Percentiles rank a stretch among this genome's conserved stretches.
Evolutionary conservation across 2,888 invertebrate species (phyloP).

Genomic region (Dioctria linearis): DNA sequence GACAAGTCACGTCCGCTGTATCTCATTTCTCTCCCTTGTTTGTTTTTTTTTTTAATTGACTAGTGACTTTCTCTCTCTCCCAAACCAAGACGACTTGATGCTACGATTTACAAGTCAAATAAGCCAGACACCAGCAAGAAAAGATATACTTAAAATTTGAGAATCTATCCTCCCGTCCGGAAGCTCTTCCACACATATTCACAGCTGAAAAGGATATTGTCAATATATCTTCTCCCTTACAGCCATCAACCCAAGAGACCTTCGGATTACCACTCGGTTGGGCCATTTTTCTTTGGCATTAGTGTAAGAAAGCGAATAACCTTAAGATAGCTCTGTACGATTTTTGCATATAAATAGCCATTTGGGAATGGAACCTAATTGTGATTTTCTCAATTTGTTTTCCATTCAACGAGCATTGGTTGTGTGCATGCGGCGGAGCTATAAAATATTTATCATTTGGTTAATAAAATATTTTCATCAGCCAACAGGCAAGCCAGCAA

Average conservation of each 20-base stretch:
- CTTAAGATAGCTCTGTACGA: conserved; percentile 33
- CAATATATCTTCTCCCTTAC: conserved; percentile 45
- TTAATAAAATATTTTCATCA: conserved; percentile 52
- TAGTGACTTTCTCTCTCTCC: not conserved
- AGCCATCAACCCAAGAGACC: conserved; percentile 18
- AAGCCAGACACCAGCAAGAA: not conserved
- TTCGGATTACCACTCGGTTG: conserved; percentile 42
- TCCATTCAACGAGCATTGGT: conserved; percentile 58
- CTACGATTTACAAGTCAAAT: not conserved
- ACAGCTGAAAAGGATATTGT: conserved; percentile 47
- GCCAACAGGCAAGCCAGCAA: not conserved
- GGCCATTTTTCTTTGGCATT: conserved; percentile 35
- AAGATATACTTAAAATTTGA: not conserved
- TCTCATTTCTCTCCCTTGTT: not conserved
- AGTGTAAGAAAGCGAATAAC: conserved; percentile 32
- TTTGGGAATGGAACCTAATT: conserved; percentile 62
- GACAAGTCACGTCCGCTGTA: not conserved
- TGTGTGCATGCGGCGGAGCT: not conserved
- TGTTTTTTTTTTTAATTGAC: conserved; percentile 21
- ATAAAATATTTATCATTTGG: conserved; percentile 52
- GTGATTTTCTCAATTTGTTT: conserved; percentile 62
- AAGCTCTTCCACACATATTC: conserved; percentile 42
- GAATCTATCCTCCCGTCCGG: not conserved
- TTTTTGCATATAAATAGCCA: conserved; percentile 52
- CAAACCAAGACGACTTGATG: not conserved